These are phyloP conservation scores for Antheraea assamensis DNA, from an alignment of 2,888 invertebrate species.

Conservation along the genomic window DNA sequence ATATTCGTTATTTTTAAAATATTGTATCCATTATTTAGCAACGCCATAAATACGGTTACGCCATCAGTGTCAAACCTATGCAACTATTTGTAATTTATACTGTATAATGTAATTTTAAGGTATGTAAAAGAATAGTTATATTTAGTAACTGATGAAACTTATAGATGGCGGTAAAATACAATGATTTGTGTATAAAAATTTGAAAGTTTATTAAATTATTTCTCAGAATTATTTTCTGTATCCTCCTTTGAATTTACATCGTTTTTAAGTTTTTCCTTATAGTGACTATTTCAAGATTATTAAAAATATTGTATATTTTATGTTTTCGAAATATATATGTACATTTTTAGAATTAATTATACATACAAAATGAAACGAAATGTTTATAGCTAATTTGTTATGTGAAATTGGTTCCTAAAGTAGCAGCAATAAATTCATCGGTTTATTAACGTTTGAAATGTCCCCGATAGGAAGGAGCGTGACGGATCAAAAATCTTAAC, in stretches of 20 bases:
- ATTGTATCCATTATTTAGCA: too few species aligned
- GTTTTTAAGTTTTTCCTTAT: too few species aligned
- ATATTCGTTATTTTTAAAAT: too few species aligned
- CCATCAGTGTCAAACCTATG: background rate
- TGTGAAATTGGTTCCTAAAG: background rate
- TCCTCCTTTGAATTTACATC: too few species aligned
- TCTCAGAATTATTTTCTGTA: too few species aligned
- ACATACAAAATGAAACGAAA: too few species aligned
- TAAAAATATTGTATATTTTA: too few species aligned
- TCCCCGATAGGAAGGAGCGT: constrained; percentile 33
- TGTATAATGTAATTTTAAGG: too few species aligned
- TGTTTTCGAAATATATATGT: too few species aligned
- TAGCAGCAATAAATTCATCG: constrained; percentile 9
- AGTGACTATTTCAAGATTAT: too few species aligned
- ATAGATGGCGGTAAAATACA: background rate
- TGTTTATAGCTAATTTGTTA: background rate
- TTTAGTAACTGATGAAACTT: background rate
- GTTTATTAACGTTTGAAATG: constrained; percentile 35
- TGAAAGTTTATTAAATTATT: background rate
- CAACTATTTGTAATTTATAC: background rate
- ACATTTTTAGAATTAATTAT: too few species aligned
- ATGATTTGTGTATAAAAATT: background rate
- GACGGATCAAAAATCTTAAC: constrained; percentile 36
- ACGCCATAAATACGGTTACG: background rate
- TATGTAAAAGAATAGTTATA: background rate